phyloP scores from a whole-genome alignment of 2,113 vertebrate species.

The Bostrychus sinensis region DNA sequence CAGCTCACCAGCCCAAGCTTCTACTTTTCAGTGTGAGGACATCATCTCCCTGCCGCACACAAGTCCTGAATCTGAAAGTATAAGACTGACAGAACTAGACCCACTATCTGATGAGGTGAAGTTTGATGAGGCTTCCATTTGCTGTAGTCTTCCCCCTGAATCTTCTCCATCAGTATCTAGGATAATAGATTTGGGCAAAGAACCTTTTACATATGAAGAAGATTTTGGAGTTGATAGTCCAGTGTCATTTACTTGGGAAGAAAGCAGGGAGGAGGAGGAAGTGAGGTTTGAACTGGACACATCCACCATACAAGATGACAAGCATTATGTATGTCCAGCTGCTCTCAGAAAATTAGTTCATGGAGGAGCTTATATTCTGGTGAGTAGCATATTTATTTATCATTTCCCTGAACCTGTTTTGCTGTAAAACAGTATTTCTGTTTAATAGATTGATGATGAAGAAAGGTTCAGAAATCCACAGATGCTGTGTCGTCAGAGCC shows the following conservation, averaged over 20 bases:
- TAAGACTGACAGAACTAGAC: background rate
- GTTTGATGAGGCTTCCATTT: background rate
- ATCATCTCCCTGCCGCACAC: background rate
- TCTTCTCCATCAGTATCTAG: background rate
- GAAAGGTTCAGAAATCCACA: conserved; percentile 52
- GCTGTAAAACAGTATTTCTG: background rate
- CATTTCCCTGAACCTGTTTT: background rate
- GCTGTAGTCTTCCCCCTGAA: conserved; percentile 5
- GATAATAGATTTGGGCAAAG: conserved; percentile 10
- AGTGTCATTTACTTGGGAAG: conserved; percentile 35
- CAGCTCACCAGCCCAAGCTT: background rate
- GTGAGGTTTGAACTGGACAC: conserved; percentile 25
- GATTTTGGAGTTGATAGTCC: conserved; percentile 35
- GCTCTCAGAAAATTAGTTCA: conserved; percentile 57
- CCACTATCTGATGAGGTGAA: conserved; percentile 3
- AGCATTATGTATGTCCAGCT: conserved; percentile 61
- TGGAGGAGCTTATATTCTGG: conserved; percentile 44
- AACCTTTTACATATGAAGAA: background rate
- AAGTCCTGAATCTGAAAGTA: background rate
- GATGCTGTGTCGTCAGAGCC: conserved; percentile 82
- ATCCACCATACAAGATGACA: conserved; percentile 35
- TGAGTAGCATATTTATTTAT: conserved; percentile 38
- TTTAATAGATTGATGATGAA: conserved; percentile 47
- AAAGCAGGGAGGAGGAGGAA: conserved; percentile 34
- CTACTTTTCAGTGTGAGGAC: conserved; percentile 1